phyloP scores from a whole-genome alignment of 1,140 invertebrate species.

The Chlorops oryzae region DNA sequence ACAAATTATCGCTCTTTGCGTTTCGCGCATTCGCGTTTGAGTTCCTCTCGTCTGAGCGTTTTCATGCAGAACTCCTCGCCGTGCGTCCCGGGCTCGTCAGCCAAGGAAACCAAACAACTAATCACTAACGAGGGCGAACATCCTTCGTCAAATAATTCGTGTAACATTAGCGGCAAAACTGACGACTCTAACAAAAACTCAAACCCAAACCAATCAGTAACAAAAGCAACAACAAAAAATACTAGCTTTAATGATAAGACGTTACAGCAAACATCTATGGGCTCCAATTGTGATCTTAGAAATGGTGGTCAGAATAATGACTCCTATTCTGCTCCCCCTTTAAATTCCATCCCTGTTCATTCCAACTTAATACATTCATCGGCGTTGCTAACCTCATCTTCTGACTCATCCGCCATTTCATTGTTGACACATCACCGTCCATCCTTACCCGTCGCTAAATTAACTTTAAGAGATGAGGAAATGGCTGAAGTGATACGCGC shows the following conservation, averaged over 20 bases:
- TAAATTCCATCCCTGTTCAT: too few relatives aligned
- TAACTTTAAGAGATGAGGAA: slow-evolving; percentile 44
- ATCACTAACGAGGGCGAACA: neutral
- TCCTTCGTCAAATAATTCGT: neutral
- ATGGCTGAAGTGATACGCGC: slow-evolving; percentile 44
- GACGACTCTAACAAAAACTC: neutral
- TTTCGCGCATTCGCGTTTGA: slow-evolving; percentile 41
- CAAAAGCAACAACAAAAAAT: slow-evolving; percentile 6
- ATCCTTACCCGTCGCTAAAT: slow-evolving; percentile 38
- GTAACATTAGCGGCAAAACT: neutral
- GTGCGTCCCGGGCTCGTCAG: too few relatives aligned
- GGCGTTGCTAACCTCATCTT: too few relatives aligned
- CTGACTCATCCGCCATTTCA: too few relatives aligned
- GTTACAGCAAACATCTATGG: too few relatives aligned
- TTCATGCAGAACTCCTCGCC: slow-evolving; percentile 43
- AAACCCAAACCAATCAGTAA: slow-evolving; percentile 6
- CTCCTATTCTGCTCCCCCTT: neutral
- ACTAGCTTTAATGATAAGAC: neutral
- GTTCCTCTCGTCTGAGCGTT: slow-evolving; percentile 39
- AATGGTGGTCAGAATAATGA: slow-evolving; percentile 9
- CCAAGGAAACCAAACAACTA: neutral
- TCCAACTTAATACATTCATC: too few relatives aligned
- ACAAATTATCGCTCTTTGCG: slow-evolving; percentile 43
- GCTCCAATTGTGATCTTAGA: slow-evolving; percentile 1
- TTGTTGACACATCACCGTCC: slow-evolving; percentile 41